phyloP scores from a whole-genome alignment of 2,888 invertebrate species.

The Xestia xanthographa region DNA sequence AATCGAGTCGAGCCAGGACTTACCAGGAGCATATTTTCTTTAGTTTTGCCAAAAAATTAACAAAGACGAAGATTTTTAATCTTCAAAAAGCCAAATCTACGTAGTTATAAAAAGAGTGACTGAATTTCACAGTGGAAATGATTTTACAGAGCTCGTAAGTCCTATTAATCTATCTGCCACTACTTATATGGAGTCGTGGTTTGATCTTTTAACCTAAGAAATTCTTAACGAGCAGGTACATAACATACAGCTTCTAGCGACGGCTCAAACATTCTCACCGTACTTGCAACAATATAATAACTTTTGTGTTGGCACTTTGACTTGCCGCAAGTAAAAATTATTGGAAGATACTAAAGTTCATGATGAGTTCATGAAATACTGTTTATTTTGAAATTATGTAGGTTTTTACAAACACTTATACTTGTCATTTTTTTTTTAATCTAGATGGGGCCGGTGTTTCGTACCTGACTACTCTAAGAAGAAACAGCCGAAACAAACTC shows the following conservation, averaged over 20 bases:
- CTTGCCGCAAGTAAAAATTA: background rate
- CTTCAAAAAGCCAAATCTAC: background rate
- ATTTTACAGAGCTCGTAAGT: background rate
- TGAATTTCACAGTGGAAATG: too few relatives aligned
- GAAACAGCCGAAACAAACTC: too few relatives aligned
- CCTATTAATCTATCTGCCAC: slow-evolving; percentile 13
- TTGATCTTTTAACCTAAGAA: slow-evolving; percentile 34
- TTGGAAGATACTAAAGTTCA: background rate
- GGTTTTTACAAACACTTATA: too few relatives aligned
- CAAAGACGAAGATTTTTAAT: too few relatives aligned
- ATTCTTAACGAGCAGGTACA: background rate
- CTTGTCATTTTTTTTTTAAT: too few relatives aligned
- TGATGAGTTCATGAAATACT: too few relatives aligned
- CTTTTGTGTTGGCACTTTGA: background rate
- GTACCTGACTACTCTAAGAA: too few relatives aligned
- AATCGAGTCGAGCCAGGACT: too few relatives aligned
- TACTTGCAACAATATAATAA: background rate
- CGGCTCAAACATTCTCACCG: background rate
- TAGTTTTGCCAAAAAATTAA: too few relatives aligned
- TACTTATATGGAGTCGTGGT: slow-evolving; percentile 7
- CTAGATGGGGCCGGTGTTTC: too few relatives aligned
- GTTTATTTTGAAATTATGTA: too few relatives aligned
- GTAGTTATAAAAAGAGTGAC: background rate
- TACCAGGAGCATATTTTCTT: too few relatives aligned
- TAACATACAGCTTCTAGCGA: background rate